phyloP scores from a whole-genome alignment of 1,140 invertebrate genomes.

The Conus betulinus region DNA sequence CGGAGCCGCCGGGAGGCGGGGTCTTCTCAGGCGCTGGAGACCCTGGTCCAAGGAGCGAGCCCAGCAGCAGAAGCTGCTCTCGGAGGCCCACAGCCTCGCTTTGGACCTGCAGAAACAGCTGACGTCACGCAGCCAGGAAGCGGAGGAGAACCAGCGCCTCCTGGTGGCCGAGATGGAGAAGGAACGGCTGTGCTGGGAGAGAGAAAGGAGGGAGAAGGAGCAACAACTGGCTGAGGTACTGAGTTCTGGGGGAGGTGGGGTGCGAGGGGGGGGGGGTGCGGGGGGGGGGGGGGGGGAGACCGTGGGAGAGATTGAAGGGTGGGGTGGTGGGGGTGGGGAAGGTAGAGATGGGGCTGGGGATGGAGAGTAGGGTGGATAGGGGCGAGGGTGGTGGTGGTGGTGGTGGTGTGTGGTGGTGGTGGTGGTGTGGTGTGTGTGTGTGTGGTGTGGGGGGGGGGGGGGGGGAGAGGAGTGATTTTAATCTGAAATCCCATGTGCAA shows the following conservation, averaged over 20 bases:
- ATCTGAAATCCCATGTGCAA: no score
- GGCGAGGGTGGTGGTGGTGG: no score
- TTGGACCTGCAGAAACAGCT: constrained; percentile 82
- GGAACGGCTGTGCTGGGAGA: constrained; percentile 41
- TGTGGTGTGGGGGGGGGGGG: no score
- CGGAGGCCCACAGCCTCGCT: constrained; percentile 93
- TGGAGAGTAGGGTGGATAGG: no score
- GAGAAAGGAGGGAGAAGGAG: constrained; percentile 55
- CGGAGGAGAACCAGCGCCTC: constrained; percentile 54
- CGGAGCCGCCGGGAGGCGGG: constrained; percentile 83
- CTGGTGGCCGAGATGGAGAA: constrained; percentile 59
- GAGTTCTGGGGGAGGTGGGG: no score
- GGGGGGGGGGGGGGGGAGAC: not conserved
- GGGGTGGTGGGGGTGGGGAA: no score
- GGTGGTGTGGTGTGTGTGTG: no score
- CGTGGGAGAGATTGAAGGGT: no score
- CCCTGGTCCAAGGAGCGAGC: constrained; percentile 97
- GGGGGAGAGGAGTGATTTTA: no score
- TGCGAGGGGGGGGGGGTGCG: not conserved
- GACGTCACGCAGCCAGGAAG: constrained; percentile 60
- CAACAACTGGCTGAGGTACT: constrained; percentile 50
- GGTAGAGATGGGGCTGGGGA: no score
- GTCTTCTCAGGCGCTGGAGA: constrained; percentile 89
- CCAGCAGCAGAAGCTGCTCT: constrained; percentile 91
- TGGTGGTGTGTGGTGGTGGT: no score